Percentiles rank a stretch among this genome's conserved stretches.
Conservation (phyloP, 2,888 invertebrate species). For the Agonopterix arenella region DNA sequence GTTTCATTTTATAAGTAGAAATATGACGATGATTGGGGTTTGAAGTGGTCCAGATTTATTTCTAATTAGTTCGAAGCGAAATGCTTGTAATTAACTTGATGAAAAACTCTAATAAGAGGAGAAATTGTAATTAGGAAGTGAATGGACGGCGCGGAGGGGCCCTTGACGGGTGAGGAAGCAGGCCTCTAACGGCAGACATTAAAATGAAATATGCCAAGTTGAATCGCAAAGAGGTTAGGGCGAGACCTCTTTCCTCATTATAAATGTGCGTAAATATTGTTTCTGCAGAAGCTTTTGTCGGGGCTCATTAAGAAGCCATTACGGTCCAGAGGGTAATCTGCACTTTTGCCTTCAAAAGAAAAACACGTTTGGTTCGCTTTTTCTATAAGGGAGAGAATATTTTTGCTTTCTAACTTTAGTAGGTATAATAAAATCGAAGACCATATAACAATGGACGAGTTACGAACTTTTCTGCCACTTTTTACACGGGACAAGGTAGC, state of each 20-base stretch:
- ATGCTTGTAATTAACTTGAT: conserved; percentile 11
- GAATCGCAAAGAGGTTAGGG: conserved; percentile 27
- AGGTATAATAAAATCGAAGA: too few species aligned
- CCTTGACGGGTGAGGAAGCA: neutral
- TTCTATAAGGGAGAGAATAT: too few species aligned
- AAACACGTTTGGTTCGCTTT: conserved; percentile 7
- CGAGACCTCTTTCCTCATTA: conserved; percentile 29
- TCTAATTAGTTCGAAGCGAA: conserved; percentile 3
- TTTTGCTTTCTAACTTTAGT: too few species aligned
- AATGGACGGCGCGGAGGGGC: conserved; percentile 7
- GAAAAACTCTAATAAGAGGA: conserved; percentile 9
- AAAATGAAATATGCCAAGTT: conserved; percentile 46
- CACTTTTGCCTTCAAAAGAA: conserved; percentile 15
- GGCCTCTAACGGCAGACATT: conserved; percentile 25
- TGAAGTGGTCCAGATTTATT: neutral
- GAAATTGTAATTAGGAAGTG: conserved; percentile 10
- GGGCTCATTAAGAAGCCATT: conserved; percentile 59
- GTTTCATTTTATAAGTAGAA: conserved; percentile 16
- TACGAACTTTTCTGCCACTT: too few species aligned
- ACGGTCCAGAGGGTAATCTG: conserved; percentile 31
- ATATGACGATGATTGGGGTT: too few species aligned
- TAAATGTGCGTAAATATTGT: conserved; percentile 59
- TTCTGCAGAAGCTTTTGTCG: conserved; percentile 37
- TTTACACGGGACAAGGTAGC: too few species aligned
- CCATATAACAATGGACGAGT: too few species aligned